These are phyloP conservation scores for Caenorhabditis panamensis DNA, from an alignment of 2,888 invertebrate genomes.

Conservation along the genomic window DNA sequence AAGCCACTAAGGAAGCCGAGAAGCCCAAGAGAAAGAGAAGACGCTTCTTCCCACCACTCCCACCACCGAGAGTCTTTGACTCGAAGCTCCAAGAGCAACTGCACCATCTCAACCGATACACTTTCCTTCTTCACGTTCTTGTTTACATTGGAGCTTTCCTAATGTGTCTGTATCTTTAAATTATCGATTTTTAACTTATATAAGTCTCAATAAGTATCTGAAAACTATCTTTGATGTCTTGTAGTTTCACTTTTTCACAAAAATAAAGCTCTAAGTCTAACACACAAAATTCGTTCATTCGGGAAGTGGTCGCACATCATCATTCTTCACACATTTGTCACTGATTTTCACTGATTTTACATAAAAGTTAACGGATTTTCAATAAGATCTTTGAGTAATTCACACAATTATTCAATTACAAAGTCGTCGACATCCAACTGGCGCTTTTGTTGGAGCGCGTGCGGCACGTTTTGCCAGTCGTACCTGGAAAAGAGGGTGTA, in stretches of 20 bases:
- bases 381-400: too few species aligned
- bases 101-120: conserved; percentile 60
- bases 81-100: conserved; percentile 51
- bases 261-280: too few species aligned
- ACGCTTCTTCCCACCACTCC: background rate
- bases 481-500: conserved; percentile 64
- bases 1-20: background rate
- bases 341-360: too few species aligned
- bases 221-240: too few species aligned
- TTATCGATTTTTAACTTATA: background rate
- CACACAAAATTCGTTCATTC: conserved; percentile 9
- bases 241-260: too few species aligned
- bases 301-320: background rate
- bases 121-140: conserved; percentile 59
- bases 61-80: too few species aligned
- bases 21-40: background rate
- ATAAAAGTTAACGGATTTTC: too few species aligned
- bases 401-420: conserved; percentile 17
- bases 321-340: too few species aligned
- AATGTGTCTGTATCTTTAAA: conserved; percentile 30
- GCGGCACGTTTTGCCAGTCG: conserved; percentile 73
- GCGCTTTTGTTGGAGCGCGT: conserved; percentile 57
- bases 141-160: conserved; percentile 57
- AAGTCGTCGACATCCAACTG: conserved; percentile 35
- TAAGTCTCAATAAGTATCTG: background rate